Conservation (phyloP, 2,797 vertebrate species). For the Acrossocheilus wenchowensis region DNA sequence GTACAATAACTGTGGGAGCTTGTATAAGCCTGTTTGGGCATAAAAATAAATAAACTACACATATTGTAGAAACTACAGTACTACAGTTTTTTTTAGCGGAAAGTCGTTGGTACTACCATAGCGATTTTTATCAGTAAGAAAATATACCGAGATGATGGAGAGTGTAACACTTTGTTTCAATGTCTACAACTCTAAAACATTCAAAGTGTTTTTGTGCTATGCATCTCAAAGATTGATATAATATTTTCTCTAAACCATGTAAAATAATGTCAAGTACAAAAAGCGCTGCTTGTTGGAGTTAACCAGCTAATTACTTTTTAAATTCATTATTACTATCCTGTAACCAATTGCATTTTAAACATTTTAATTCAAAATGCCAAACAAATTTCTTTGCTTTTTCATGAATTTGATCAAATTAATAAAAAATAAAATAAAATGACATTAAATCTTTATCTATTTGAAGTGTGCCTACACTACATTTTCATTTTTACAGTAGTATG, state of each 20-base stretch:
- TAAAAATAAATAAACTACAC: neutral
- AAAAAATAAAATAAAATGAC: neutral
- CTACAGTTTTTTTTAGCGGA: neutral
- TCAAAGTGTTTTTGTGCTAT: neutral
- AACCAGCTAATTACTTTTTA: neutral
- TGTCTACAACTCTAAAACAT: too few relatives aligned
- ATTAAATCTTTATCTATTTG: neutral
- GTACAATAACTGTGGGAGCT: neutral
- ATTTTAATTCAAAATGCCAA: neutral
- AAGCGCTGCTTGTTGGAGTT: too few relatives aligned
- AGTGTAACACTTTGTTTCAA: neutral
- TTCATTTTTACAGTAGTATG: neutral
- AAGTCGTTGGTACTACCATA: neutral
- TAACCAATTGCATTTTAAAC: neutral
- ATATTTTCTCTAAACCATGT: neutral
- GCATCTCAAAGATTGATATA: neutral
- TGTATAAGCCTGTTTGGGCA: neutral
- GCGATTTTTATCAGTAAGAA: neutral
- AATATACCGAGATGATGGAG: neutral
- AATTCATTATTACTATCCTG: neutral
- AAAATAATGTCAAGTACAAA: neutral
- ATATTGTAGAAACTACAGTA: neutral
- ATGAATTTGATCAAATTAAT: neutral
- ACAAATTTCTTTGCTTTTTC: too few relatives aligned
- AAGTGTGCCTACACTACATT: neutral